Percentiles rank a stretch among this genome's conserved stretches.
phyloP scores from a whole-genome alignment of 1,140 invertebrate species.

The Adelges cooleyi region DNA sequence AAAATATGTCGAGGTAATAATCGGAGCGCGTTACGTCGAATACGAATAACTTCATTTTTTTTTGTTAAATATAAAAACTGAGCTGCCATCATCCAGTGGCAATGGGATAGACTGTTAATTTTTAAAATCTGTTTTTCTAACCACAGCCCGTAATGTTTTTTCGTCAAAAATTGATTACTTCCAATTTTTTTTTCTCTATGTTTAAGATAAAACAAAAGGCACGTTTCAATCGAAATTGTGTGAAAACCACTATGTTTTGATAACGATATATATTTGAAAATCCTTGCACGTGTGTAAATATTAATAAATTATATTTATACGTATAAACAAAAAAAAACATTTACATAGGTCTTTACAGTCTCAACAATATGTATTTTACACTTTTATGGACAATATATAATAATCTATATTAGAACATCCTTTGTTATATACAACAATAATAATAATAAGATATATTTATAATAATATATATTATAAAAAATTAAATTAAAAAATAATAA shows the following conservation, averaged over 20 bases:
- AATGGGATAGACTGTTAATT: not conserved
- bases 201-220: not conserved
- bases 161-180: not conserved
- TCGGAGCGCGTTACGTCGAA: not conserved
- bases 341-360: conserved; percentile 27
- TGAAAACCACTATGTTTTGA: conserved; percentile 5
- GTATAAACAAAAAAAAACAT: conserved; percentile 21
- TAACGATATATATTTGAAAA: not conserved
- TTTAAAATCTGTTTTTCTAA: not conserved
- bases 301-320: conserved; percentile 19
- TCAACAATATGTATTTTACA: conserved; percentile 27
- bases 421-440: conserved; percentile 25
- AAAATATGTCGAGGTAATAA: not conserved
- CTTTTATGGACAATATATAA: conserved; percentile 28
- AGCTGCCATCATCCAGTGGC: not conserved
- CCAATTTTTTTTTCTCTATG: not conserved
- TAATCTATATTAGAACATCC: conserved; percentile 26
- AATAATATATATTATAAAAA: conserved; percentile 5
- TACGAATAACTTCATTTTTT: not conserved
- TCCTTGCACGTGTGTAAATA: conserved; percentile 3
- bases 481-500: conserved; percentile 12
- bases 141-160: not conserved
- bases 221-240: not conserved
- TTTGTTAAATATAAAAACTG: not conserved
- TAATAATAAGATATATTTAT: conserved; percentile 17